These are phyloP conservation scores for Calidris pygmaea DNA, from an alignment of 2,113 vertebrate species.

Conservation along the genomic window DNA sequence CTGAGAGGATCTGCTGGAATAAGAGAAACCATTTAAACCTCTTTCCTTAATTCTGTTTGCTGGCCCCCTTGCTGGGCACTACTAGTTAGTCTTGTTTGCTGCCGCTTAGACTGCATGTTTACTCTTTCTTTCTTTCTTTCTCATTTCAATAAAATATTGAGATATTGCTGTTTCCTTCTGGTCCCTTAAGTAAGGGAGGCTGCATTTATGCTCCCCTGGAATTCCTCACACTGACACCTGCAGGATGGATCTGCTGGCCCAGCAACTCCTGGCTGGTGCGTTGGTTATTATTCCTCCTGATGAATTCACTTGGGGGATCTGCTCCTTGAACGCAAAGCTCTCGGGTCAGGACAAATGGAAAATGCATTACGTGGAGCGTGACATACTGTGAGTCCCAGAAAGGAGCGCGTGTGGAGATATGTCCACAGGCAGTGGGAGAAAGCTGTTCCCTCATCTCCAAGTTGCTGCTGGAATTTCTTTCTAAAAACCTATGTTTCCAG, in stretches of 20 bases:
- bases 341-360: background rate
- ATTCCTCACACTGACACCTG: background rate
- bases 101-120: background rate
- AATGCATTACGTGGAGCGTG: background rate
- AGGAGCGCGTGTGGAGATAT: background rate
- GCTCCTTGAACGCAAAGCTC: slow-evolving; percentile 5
- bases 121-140: background rate
- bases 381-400: background rate
- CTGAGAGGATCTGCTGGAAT: background rate
- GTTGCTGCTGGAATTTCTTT: slow-evolving; percentile 10
- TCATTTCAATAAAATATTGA: background rate
- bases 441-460: background rate
- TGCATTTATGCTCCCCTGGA: background rate
- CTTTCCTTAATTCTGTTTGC: background rate
- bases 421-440: background rate
- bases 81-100: background rate
- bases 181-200: background rate
- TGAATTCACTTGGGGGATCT: background rate
- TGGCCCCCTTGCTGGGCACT: background rate
- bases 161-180: background rate
- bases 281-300: background rate
- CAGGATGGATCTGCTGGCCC: slow-evolving; percentile 19
- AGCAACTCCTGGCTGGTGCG: background rate
- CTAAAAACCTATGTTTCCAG: background rate
- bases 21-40: background rate